These are phyloP conservation scores for Rhimphoctona megacephalus DNA, from an alignment of 2,888 invertebrate species.

Conservation along the genomic window DNA sequence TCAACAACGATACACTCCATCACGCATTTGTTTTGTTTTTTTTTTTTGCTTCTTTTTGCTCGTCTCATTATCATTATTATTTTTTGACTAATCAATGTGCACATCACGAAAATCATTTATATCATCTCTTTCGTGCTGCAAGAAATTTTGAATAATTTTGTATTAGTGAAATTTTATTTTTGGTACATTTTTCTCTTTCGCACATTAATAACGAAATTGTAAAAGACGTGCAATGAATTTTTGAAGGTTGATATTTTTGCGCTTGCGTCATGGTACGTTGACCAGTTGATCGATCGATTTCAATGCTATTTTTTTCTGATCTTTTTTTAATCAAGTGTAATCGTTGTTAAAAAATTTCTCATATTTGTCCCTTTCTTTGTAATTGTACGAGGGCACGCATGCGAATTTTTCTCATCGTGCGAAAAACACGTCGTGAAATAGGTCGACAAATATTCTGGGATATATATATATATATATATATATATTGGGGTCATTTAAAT, in stretches of 20 bases:
- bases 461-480: slow-evolving; percentile 31
- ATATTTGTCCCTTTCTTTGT: slow-evolving; percentile 5
- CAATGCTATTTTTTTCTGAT: slow-evolving; percentile 5
- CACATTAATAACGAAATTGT: slow-evolving; percentile 34
- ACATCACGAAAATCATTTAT: slow-evolving; percentile 59
- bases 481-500: no score
- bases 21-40: slow-evolving; percentile 44
- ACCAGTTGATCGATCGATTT: slow-evolving; percentile 22
- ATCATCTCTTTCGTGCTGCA: slow-evolving; percentile 14
- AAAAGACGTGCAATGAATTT: slow-evolving; percentile 21
- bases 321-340: slow-evolving; percentile 24
- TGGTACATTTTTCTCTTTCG: slow-evolving; percentile 11
- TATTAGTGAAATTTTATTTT: slow-evolving; percentile 1
- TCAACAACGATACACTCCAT: slow-evolving; percentile 64
- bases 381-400: slow-evolving; percentile 49
- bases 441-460: slow-evolving; percentile 50
- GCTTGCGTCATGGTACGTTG: slow-evolving; percentile 14
- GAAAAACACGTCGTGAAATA: not conserved
- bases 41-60: not conserved
- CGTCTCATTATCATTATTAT: not conserved
- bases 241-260: not conserved
- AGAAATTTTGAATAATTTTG: slow-evolving; percentile 25
- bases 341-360: slow-evolving; percentile 36
- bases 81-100: slow-evolving; percentile 57
- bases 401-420: slow-evolving; percentile 21